A percentile compares a stretch with the other conserved stretches of the same genome.
Conservation (phyloP, 2,113 vertebrate genomes). For the Aphyosemion australe region DNA sequence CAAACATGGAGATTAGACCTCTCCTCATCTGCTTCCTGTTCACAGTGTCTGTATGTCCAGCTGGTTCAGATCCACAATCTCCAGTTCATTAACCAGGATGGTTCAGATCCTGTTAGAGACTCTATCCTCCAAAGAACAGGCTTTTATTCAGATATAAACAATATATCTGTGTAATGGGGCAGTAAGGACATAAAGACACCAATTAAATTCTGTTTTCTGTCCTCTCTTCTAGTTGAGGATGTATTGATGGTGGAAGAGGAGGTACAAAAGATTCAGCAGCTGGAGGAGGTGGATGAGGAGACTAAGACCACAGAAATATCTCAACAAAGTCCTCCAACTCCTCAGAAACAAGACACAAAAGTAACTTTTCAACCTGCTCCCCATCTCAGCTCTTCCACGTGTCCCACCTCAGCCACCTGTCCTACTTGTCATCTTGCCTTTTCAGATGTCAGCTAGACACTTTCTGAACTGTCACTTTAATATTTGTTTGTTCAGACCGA, state of each 20-base stretch:
- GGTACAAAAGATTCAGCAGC: constrained; percentile 11
- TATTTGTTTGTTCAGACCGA: constrained; percentile 89
- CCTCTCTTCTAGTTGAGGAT: constrained; percentile 1
- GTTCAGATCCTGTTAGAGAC: no score
- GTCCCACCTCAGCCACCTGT: not conserved
- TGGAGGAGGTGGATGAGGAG: constrained; percentile 54
- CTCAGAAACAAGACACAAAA: constrained; percentile 60
- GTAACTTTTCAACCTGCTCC: constrained; percentile 17
- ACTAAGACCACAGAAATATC: constrained; percentile 65
- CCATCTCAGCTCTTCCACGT: not conserved
- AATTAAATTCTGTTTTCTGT: not conserved
- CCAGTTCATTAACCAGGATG: no score
- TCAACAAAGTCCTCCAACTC: constrained; percentile 62
- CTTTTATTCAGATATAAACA: no score
- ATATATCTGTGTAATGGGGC: no score
- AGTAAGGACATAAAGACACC: no score
- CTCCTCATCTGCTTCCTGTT: no score
- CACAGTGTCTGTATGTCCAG: no score
- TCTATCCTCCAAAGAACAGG: no score
- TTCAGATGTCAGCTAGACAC: not conserved
- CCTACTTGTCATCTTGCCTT: not conserved
- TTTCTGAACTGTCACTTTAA: not conserved
- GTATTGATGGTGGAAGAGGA: constrained; percentile 10
- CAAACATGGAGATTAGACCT: no score
- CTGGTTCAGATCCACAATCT: no score